Evolutionary conservation across 2,113 vertebrate genomes (phyloP), one percentile per base, ranked within the genome.

Genomic region (Uria lomvia): DNA sequence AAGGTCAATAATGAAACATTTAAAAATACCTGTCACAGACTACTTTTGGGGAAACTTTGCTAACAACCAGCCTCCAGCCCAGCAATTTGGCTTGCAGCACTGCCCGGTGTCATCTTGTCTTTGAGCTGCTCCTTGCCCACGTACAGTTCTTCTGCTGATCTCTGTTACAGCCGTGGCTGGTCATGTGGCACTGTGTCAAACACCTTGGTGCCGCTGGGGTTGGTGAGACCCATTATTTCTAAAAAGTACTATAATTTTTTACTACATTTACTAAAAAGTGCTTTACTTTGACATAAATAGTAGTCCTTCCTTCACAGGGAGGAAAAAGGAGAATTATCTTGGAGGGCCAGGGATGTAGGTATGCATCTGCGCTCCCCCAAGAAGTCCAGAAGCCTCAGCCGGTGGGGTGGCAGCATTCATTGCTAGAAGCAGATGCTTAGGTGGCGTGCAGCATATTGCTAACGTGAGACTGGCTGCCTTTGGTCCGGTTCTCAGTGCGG

Each of bases 361-460:
- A 1, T 50, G 12, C 8, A 21, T 63, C 49, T 42, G 15, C 2
- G 0, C 65, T 34, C 13, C 14, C 11, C 20, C 21, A 32, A 5
- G 43, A 62, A 53, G 36, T 36, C 36, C 68, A 55, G 45, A 4
- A 36, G 30, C 62, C 38, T 65, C 16, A 26, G 55, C 43, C 12
- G 5, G 20, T 8, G 8, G 7, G 4, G 23, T 26, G 26, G 22
- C 50, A 38, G 11, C 38, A 7, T 56, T 2, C 38, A 7, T 56
- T 2, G 1, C 56, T 65, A 30, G n/a, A 42, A 21, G 55, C 38
- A 36, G 9, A 45, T 43, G 40, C 56, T 15, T 29, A 1, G 8
- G 24, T 59, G 38, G 34, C 55, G 43, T 1, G 0, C 20, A 27
- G 49, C 1, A 0, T 15, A 4, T 24, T 20, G 43, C 15, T 40